These are phyloP conservation scores for Brevimyrus niger DNA, from an alignment of 2,113 vertebrate genomes.

Conservation along the genomic window DNA sequence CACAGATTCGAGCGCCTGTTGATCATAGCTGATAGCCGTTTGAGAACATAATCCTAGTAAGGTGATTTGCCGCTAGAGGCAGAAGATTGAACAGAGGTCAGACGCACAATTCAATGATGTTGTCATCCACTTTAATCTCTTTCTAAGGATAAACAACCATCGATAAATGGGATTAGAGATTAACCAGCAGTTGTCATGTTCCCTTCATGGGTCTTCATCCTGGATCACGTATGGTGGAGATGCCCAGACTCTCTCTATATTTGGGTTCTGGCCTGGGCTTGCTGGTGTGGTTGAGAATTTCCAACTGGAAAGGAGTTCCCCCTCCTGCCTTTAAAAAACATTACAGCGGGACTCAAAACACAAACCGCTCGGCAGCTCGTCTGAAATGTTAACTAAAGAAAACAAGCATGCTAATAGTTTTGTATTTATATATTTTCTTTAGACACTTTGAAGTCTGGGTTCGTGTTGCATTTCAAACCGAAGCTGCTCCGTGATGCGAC, in stretches of 20 bases:
- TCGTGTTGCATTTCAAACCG: conserved; percentile 39
- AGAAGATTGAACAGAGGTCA: neutral
- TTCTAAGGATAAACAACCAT: neutral
- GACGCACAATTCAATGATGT: neutral
- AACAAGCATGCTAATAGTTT: conserved; percentile 61
- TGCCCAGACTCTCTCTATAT: neutral
- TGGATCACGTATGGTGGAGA: neutral
- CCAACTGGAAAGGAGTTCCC: conserved; percentile 34
- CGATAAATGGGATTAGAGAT: neutral
- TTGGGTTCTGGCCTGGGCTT: neutral
- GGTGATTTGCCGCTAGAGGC: neutral
- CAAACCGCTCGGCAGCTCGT: conserved; percentile 42
- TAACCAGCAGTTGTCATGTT: neutral
- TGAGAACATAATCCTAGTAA: neutral
- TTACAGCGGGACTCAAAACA: conserved; percentile 33
- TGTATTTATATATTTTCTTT: conserved; percentile 64
- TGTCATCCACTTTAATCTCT: neutral
- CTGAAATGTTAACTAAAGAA: conserved; percentile 64
- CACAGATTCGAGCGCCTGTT: neutral
- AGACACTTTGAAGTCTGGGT: conserved; percentile 55
- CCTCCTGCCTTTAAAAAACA: conserved; percentile 46
- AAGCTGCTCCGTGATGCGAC: conserved; percentile 34
- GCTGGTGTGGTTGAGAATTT: conserved; percentile 24
- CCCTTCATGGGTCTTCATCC: neutral
- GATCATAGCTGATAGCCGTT: neutral